Evolutionary conservation across 2,797 vertebrate genomes (phyloP).

Genomic region (Lutra lutra): DNA sequence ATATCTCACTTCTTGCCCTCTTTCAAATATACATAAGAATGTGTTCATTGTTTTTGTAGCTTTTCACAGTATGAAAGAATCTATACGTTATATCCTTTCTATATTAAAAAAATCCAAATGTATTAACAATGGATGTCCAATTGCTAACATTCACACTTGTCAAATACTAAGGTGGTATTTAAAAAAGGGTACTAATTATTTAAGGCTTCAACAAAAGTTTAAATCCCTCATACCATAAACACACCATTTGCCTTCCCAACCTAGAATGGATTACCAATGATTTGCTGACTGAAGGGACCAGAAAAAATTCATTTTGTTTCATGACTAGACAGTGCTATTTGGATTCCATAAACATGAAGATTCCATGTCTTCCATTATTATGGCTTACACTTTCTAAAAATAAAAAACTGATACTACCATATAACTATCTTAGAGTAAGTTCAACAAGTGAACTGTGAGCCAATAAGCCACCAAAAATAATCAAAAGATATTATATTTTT

Average conservation of each 20-base stretch:
- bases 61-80: constrained; percentile 52
- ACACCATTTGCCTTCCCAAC: constrained; percentile 7
- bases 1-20: constrained; percentile 81
- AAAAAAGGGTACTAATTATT: constrained; percentile 11
- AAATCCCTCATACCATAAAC: constrained; percentile 19
- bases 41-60: constrained; percentile 50
- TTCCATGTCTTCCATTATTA: constrained; percentile 11
- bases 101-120: constrained; percentile 21
- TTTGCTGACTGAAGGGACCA: neutral
- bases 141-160: constrained; percentile 49
- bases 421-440: constrained; percentile 64
- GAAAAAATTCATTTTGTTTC: constrained; percentile 8
- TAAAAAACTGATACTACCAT: constrained; percentile 77
- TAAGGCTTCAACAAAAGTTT: constrained; percentile 48
- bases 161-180: constrained; percentile 32
- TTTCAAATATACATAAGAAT: constrained; percentile 81
- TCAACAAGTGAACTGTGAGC: constrained; percentile 71
- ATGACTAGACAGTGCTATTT: neutral
- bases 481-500: constrained; percentile 33
- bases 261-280: constrained; percentile 9
- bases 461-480: constrained; percentile 64
- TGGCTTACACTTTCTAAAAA: constrained; percentile 78
- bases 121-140: neutral
- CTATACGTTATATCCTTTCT: constrained; percentile 45
- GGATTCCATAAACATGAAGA: constrained; percentile 42